Percentiles rank a stretch among this genome's conserved stretches.
phyloP scores from a whole-genome alignment of 1,140 invertebrate species.

The Akabosia matsudoensis region DNA sequence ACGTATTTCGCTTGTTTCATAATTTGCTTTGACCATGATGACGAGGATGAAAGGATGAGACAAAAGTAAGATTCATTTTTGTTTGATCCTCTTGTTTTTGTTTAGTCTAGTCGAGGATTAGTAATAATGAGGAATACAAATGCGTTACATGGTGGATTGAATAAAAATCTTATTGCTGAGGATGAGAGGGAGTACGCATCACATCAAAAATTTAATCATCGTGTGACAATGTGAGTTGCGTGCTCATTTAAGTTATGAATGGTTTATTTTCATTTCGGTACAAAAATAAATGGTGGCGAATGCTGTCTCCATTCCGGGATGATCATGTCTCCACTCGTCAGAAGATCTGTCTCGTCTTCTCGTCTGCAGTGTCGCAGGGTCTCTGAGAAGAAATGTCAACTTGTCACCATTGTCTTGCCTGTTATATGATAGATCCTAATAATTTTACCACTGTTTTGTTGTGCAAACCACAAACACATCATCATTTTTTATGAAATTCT shows the following conservation, averaged over 20 bases:
- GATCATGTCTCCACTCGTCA: not conserved
- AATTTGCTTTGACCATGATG: not conserved
- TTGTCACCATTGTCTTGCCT: constrained; percentile 42
- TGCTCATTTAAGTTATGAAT: not conserved
- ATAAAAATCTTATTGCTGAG: not conserved
- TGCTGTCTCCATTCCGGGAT: not conserved
- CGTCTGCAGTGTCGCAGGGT: not conserved
- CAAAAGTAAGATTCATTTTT: not conserved
- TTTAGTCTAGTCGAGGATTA: not conserved
- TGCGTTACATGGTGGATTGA: not conserved
- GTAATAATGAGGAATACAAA: not conserved
- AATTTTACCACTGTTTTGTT: not conserved
- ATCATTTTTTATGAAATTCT: too few relatives aligned
- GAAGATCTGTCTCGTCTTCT: constrained; percentile 2
- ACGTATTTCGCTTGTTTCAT: not conserved
- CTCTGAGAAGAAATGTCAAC: constrained; percentile 29
- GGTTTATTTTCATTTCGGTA: not conserved
- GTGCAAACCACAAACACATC: not conserved
- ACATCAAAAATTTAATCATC: too few relatives aligned
- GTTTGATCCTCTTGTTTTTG: not conserved
- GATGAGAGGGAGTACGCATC: not conserved
- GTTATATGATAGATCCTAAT: not conserved
- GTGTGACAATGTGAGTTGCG: not conserved
- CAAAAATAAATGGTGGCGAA: not conserved
- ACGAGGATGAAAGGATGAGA: not conserved